These are phyloP conservation scores for Cephus rjabovi DNA, from an alignment of 2,888 invertebrate genomes.

Conservation along the genomic window DNA sequence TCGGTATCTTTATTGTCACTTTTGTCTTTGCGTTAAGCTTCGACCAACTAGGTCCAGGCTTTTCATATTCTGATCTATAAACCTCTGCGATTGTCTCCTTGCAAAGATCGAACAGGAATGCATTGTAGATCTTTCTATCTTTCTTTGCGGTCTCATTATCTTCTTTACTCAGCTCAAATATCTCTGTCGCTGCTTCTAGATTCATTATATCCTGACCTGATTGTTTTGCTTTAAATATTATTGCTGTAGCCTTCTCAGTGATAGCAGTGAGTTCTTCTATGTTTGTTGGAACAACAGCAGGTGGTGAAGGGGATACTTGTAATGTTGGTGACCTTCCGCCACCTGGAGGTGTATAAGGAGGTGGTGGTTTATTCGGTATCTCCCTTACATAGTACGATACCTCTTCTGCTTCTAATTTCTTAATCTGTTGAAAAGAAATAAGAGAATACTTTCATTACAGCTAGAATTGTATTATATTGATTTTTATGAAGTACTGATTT, in stretches of 20 bases:
- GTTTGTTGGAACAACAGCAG: conserved; percentile 65
- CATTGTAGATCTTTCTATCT: conserved; percentile 67
- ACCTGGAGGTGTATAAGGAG: conserved; percentile 78
- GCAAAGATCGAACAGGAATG: conserved; percentile 74
- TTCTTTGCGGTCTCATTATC: conserved; percentile 48
- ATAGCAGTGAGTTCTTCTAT: conserved; percentile 67
- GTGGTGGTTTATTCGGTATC: conserved; percentile 82
- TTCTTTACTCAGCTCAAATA: conserved; percentile 53
- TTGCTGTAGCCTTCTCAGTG: conserved; percentile 65
- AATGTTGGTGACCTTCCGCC: conserved; percentile 49
- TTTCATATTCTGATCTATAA: conserved; percentile 66
- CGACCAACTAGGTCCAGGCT: conserved; percentile 69
- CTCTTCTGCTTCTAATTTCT: conserved; percentile 71
- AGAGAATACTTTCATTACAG: not conserved
- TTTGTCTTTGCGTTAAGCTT: conserved; percentile 65
- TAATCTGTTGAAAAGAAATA: conserved; percentile 68
- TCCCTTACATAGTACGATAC: conserved; percentile 73
- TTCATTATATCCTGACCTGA: conserved; percentile 52
- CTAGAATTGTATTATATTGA: not conserved
- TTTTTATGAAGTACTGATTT: too few species aligned
- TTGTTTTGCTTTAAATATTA: conserved; percentile 66
- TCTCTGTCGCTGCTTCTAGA: conserved; percentile 57
- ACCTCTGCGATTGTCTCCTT: conserved; percentile 71
- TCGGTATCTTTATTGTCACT: conserved; percentile 66
- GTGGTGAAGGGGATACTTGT: conserved; percentile 55